Conservation (phyloP, 2,888 invertebrate species). For the Dioctria linearis region DNA sequence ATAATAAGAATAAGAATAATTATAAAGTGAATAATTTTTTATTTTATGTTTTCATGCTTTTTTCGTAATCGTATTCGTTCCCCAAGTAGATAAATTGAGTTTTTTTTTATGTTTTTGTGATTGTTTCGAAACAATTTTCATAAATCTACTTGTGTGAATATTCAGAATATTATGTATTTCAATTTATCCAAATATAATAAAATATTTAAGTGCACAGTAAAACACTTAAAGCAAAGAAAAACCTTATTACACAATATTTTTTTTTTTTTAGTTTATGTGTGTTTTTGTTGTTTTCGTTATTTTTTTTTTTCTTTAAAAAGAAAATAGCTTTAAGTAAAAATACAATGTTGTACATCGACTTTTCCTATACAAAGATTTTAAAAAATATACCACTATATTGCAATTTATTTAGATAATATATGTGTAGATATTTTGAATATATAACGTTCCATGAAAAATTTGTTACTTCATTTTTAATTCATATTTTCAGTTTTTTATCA, state of each 20-base stretch:
- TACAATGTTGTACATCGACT: conserved; percentile 63
- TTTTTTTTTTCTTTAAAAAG: not conserved
- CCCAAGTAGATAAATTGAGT: conserved; percentile 15
- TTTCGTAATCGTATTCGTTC: conserved; percentile 14
- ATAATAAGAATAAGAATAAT: not conserved
- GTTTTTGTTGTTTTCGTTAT: not conserved
- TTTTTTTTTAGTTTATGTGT: conserved; percentile 19
- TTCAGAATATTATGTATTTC: not conserved
- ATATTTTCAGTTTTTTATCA: not conserved
- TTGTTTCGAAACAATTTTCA: not conserved
- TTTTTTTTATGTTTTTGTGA: conserved; percentile 26
- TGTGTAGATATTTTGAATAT: too few relatives aligned
- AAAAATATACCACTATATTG: conserved; percentile 37
- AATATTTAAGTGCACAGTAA: conserved; percentile 15
- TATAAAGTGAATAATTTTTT: too few relatives aligned
- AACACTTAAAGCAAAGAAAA: conserved; percentile 13
- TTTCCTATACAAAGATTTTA: conserved; percentile 25
- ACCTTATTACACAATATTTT: conserved; percentile 16
- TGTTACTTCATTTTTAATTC: conserved; percentile 2
- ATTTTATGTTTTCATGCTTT: conserved; percentile 25
- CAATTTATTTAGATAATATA: not conserved
- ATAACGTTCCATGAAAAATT: conserved; percentile 43
- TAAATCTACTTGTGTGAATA: conserved; percentile 17
- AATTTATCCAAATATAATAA: not conserved
- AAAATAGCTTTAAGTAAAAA: conserved; percentile 54